phyloP scores from a whole-genome alignment of 2,797 vertebrate species.

The Trematocara caparti region DNA sequence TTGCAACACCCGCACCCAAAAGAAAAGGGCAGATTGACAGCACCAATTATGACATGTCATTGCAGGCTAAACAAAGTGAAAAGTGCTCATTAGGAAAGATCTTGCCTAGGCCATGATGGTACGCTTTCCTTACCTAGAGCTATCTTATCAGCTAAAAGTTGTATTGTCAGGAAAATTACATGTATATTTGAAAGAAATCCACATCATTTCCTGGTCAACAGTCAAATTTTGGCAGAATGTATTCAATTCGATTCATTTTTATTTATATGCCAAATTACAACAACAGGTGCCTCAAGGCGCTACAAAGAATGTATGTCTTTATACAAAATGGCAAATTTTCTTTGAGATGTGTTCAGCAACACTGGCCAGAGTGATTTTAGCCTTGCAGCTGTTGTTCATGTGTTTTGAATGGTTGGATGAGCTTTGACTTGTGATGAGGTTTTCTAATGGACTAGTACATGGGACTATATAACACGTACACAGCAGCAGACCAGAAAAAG shows the following conservation, averaged over 20 bases:
- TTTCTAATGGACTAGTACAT: background rate
- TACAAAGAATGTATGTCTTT: background rate
- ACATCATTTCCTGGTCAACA: background rate
- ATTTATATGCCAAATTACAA: background rate
- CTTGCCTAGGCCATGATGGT: background rate
- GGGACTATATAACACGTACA: background rate
- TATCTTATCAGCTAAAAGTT: background rate
- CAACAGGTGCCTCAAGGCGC: background rate
- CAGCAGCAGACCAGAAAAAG: background rate
- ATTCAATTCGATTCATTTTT: rapidly evolving
- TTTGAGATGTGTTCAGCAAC: background rate
- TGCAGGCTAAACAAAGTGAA: background rate
- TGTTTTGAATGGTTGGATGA: background rate
- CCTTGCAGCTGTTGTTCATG: background rate
- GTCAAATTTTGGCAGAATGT: background rate
- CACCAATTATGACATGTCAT: background rate
- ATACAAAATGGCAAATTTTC: background rate
- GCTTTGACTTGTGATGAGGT: background rate
- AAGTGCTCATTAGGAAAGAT: background rate
- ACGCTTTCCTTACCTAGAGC: rapidly evolving
- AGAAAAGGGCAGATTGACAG: background rate
- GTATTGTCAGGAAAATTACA: background rate
- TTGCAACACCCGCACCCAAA: background rate
- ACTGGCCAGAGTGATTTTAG: background rate
- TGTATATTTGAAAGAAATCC: background rate